Conservation (phyloP, 35 echinoderm and acorn worm species). For the Heliocidaris tuberculata region DNA sequence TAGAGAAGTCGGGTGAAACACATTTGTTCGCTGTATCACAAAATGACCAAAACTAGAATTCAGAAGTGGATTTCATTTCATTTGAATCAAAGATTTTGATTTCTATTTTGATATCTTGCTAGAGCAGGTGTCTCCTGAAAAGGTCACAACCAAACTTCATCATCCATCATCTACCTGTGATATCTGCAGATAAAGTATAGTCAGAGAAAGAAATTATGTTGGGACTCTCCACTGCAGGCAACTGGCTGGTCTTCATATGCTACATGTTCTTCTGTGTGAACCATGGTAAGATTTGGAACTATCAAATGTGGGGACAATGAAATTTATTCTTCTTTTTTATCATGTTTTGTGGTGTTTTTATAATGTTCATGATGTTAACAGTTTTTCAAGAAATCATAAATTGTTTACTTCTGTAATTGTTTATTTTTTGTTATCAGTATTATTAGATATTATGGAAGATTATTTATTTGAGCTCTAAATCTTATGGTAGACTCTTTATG, state of each 20-base stretch:
- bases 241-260: background rate
- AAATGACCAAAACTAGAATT: no score
- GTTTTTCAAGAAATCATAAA: background rate
- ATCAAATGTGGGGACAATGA: no score
- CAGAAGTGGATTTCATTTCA: no score
- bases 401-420: background rate
- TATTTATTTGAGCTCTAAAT: background rate
- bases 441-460: no score
- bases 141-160: background rate
- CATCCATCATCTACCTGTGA: background rate
- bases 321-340: no score
- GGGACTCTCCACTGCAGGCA: background rate
- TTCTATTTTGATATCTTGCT: background rate
- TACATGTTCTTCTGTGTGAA: constrained; percentile 36
- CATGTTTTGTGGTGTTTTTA: background rate
- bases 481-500: background rate
- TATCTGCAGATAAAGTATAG: background rate
- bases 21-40: no score
- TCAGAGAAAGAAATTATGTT: background rate
- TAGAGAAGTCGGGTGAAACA: no score
- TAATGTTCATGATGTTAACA: background rate
- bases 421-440: no score
- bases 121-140: background rate
- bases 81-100: no score
- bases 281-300: constrained; percentile 21